Evolutionary conservation across 2,888 invertebrate species (phyloP).

Genomic region (Acanthosoma haemorrhoidale): DNA sequence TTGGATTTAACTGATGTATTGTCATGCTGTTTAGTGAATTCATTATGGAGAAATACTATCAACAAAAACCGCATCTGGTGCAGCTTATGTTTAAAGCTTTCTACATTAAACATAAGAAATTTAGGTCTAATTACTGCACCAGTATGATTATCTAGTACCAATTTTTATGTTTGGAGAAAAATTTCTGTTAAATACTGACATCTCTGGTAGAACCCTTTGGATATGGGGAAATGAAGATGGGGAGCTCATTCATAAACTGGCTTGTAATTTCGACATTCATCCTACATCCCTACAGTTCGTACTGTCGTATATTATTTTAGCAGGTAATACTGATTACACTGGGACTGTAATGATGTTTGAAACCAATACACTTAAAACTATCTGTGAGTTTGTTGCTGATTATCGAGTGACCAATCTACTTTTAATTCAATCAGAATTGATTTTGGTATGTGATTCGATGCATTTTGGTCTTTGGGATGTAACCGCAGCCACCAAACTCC

Average conservation of each 20-base stretch:
- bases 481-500: constrained; percentile 8
- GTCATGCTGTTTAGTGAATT: constrained; percentile 32
- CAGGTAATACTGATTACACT: constrained; percentile 16
- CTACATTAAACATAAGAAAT: constrained; percentile 11
- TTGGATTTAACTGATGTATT: constrained; percentile 34
- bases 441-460: constrained; percentile 25
- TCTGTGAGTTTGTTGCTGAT: constrained; percentile 18
- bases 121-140: constrained; percentile 24
- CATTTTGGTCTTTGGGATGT: constrained; percentile 27
- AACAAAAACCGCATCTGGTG: constrained; percentile 38
- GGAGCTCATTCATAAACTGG: constrained; percentile 1
- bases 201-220: not conserved
- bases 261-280: constrained; percentile 19
- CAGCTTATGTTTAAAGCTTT: constrained; percentile 29
- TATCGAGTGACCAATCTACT: constrained; percentile 23
- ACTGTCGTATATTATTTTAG: constrained; percentile 15
- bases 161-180: constrained; percentile 33
- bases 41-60: constrained; percentile 36
- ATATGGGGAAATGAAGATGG: constrained; percentile 24
- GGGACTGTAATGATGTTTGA: constrained; percentile 19
- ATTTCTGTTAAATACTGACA: constrained; percentile 23
- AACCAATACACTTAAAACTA: not conserved
- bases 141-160: constrained; percentile 34
- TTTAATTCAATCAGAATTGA: constrained; percentile 16
- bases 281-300: constrained; percentile 19